A percentile compares a stretch with the other conserved stretches of the same genome.
Evolutionary conservation across 2,113 vertebrate species (phyloP).

Genomic region (Micromys minutus): DNA sequence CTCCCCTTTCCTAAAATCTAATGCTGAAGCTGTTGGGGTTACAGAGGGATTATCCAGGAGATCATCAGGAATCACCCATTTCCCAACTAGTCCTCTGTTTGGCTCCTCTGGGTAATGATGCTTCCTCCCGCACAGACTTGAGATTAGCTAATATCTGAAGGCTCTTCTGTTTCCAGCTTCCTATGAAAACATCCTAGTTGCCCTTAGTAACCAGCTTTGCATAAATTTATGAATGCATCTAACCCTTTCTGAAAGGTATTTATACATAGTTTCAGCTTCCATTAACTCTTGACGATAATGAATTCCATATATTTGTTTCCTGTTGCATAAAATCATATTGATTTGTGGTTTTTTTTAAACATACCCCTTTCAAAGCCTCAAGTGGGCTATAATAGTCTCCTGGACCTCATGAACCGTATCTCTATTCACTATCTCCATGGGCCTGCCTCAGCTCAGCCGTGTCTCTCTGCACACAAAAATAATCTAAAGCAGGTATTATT

Average conservation of each 20-base stretch:
- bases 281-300: constrained; percentile 66
- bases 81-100: not conserved
- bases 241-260: constrained; percentile 70
- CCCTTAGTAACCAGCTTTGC: constrained; percentile 78
- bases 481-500: constrained; percentile 10
- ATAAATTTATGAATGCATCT: constrained; percentile 75
- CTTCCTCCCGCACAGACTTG: not conserved
- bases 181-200: constrained; percentile 73
- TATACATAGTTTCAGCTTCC: constrained; percentile 68
- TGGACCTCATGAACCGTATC: constrained; percentile 7
- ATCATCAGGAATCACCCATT: constrained; percentile 30
- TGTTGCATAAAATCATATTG: constrained; percentile 68
- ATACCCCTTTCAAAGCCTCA: constrained; percentile 35
- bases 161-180: constrained; percentile 60
- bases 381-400: constrained; percentile 43
- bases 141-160: constrained; percentile 64
- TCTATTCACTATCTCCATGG: constrained; percentile 10
- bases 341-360: constrained; percentile 67
- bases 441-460: not conserved
- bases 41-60: not conserved
- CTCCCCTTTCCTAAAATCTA: constrained; percentile 42
- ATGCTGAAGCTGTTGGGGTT: not conserved
- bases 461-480: constrained; percentile 3
- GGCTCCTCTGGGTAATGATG: not conserved
- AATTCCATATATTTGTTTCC: constrained; percentile 66